Percentiles rank a stretch among this genome's conserved stretches.
Conservation (phyloP, 2,113 vertebrate species). For the Morone chrysops region DNA sequence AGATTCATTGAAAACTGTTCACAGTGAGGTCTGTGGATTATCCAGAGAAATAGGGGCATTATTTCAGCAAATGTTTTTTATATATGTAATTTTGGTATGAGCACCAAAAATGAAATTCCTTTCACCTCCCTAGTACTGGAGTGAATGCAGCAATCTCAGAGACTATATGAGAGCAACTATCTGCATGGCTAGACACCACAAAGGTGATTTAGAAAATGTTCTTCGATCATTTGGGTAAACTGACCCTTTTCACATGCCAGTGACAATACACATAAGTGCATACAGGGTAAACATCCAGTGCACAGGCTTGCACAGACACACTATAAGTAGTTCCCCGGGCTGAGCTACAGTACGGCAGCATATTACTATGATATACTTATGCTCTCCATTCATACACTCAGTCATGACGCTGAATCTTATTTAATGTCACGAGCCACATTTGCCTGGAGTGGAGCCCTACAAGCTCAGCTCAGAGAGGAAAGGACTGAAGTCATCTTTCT, state of each 20-base stretch:
- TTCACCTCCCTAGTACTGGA: background rate
- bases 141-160: background rate
- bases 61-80: too few relatives aligned
- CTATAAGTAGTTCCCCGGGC: conserved; percentile 29
- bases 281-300: background rate
- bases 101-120: background rate
- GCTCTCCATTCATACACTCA: conserved; percentile 63
- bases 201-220: background rate
- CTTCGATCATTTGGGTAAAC: background rate
- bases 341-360: conserved; percentile 46
- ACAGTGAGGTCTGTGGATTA: background rate
- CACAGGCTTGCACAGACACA: conserved; percentile 16
- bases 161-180: background rate
- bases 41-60: background rate
- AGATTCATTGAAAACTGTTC: background rate
- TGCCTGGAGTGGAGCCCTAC: conserved; percentile 61
- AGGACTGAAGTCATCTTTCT: conserved; percentile 67
- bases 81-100: background rate
- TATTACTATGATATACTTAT: conserved; percentile 64
- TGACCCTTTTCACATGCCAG: background rate
- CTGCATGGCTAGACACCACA: background rate
- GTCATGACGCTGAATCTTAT: conserved; percentile 66
- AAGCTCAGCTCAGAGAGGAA: conserved; percentile 50
- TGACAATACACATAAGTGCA: background rate
- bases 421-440: conserved; percentile 70